Conservation (phyloP, 2,797 vertebrate species). For the Balearica regulorum region DNA sequence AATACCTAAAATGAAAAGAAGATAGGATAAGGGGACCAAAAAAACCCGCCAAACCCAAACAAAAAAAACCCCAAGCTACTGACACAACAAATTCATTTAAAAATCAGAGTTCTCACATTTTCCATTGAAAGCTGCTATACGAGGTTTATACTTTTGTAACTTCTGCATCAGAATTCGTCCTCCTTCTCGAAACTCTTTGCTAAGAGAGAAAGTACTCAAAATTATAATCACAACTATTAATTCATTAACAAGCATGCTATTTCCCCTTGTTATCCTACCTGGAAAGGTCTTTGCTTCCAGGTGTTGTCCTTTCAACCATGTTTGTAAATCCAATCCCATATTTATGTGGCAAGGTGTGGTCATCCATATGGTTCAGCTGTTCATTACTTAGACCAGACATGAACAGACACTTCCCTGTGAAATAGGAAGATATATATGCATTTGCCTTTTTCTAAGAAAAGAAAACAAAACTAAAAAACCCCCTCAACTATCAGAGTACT, state of each 20-base stretch:
- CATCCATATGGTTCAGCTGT: slow-evolving; percentile 91
- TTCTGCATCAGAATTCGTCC: slow-evolving; percentile 97
- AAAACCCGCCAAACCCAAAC: neutral
- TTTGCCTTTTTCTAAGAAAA: neutral
- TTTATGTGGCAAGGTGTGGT: slow-evolving; percentile 87
- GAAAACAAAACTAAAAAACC: neutral
- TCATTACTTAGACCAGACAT: slow-evolving; percentile 94
- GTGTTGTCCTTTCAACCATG: slow-evolving; percentile 96
- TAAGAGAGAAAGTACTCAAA: slow-evolving; percentile 65
- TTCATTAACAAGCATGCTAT: neutral
- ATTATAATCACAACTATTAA: neutral
- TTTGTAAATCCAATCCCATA: slow-evolving; percentile 98
- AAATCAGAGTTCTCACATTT: slow-evolving; percentile 78
- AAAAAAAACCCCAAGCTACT: neutral
- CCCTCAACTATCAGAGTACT: neutral
- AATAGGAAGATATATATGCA: neutral
- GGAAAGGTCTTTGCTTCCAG: slow-evolving; percentile 96
- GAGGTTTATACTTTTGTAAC: slow-evolving; percentile 90
- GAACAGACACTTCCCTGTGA: slow-evolving; percentile 94
- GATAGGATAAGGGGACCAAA: neutral
- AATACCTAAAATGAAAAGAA: slow-evolving; percentile 83
- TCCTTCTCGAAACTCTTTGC: slow-evolving; percentile 97
- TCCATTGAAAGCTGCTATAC: slow-evolving; percentile 98
- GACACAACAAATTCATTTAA: neutral
- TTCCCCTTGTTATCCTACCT: slow-evolving; percentile 72